Evolutionary conservation across 2,113 vertebrate species (phyloP).

Genomic region (Todiramphus chloris): DNA sequence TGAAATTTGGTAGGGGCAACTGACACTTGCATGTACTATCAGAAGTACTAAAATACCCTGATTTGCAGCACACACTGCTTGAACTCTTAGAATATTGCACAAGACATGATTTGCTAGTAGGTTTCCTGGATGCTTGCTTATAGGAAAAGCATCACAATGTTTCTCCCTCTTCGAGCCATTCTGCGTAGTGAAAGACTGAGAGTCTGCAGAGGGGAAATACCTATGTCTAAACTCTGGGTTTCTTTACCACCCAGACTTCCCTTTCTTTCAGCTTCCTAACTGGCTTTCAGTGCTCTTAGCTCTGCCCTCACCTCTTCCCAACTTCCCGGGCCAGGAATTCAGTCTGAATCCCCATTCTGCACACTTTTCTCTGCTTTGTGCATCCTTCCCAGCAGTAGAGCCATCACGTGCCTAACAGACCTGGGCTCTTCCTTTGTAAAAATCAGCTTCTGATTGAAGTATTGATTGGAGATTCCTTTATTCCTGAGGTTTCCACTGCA

Average conservation of each 20-base stretch:
- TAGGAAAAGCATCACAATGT: neutral
- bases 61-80: neutral
- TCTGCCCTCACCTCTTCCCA: neutral
- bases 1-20: neutral
- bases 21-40: neutral
- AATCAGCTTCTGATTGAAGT: rapidly evolving
- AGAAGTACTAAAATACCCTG: neutral
- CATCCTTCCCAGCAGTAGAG: neutral
- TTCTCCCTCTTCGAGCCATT: neutral
- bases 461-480: neutral
- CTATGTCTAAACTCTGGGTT: neutral
- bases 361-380: neutral
- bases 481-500: neutral
- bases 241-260: neutral
- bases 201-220: neutral
- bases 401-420: neutral
- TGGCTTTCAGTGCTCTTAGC: neutral
- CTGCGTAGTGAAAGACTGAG: neutral
- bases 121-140: neutral
- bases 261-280: neutral
- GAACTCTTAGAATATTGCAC: neutral
- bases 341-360: neutral
- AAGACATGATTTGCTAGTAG: neutral
- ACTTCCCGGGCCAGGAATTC: neutral
- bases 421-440: neutral